Base-by-base conservation (phyloP, 2,797 vertebrate species). In the Myotis findleyi region DNA sequence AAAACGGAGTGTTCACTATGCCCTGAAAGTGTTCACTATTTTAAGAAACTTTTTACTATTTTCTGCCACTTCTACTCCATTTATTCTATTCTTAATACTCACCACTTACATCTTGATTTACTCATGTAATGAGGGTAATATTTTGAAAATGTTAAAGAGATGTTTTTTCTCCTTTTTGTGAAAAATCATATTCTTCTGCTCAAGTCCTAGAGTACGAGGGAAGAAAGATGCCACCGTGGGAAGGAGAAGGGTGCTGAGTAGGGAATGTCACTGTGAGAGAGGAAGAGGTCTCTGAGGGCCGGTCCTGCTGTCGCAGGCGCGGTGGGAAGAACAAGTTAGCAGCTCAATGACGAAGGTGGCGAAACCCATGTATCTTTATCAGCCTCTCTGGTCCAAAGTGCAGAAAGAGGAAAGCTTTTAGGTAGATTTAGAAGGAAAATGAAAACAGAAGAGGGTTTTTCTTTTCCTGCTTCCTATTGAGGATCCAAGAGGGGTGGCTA, bases 11-110 rank as follows among this genome's bases (percentile, higher is more conserved):
- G 16, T 49, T 53, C 80, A 53, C 25, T 93, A 38, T 80, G 8
- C 49, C 66, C 76, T 93, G 25, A 57, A 62, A 64, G 25, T 72
- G 20, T 69, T 87, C 66, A 47, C 12, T 76, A 49, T 90, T 91
- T 84, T 51, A 73, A 93, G 83, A 76, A 87, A 86, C 47, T 17
- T 77, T 88, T 75, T 27, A 49, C 77, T 91, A 68, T 55, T 69
- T 66, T 47, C 51, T 90, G 55, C 27, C 59, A 84, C 36, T 84
- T 47, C 53, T 0, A 13, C 6, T 80, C 25, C 36, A 21, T 71
- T 79, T 47, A 51, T 75, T 93, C 87, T 72, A 77, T 62, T 86
- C 59, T 91, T 87, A 55, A 93, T 49, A 49, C 2, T 77, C 62
- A 77, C 72, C 44, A 75, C 25, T 80, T 89, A 57, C 13, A 44